Percentiles rank a stretch among this genome's conserved stretches.
Conservation (phyloP, 2,797 vertebrate species). For the Thaleichthys pacificus region DNA sequence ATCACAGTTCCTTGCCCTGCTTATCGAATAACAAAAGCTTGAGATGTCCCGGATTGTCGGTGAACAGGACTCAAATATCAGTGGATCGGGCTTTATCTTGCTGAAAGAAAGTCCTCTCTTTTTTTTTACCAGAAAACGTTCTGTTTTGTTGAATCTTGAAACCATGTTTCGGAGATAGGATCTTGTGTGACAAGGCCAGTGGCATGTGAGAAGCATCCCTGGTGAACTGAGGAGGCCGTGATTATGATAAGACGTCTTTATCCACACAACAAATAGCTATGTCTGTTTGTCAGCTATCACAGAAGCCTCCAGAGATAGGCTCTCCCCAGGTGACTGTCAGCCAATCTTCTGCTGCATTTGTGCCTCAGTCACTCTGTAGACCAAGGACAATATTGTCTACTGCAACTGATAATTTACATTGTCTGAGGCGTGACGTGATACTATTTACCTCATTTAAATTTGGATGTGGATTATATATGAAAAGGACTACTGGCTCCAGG, state of each 20-base stretch:
- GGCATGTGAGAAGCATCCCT: constrained; percentile 51
- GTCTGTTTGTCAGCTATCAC: constrained; percentile 53
- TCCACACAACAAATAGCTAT: constrained; percentile 57
- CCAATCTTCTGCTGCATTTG: constrained; percentile 35
- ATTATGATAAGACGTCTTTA: constrained; percentile 62
- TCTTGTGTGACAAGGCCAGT: constrained; percentile 33
- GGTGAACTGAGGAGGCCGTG: constrained; percentile 39
- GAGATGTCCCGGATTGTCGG: constrained; percentile 7
- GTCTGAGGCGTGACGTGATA: constrained; percentile 11
- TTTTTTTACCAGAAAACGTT: neutral
- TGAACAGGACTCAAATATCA: neutral
- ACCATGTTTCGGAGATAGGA: constrained; percentile 24
- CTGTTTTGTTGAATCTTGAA: constrained; percentile 11
- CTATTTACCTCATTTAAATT: constrained; percentile 17
- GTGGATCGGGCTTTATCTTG: neutral
- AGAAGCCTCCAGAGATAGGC: constrained; percentile 35
- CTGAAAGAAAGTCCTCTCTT: neutral
- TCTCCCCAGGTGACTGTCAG: constrained; percentile 33
- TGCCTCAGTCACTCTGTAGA: constrained; percentile 26
- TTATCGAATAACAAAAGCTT: constrained; percentile 20
- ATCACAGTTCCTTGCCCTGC: constrained; percentile 15
- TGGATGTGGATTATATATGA: constrained; percentile 5
- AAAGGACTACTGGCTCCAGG: neutral
- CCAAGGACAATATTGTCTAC: constrained; percentile 34
- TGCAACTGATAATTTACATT: constrained; percentile 23